phyloP scores from a whole-genome alignment of 2,797 vertebrate species.

The Onychomys leucogaster region DNA sequence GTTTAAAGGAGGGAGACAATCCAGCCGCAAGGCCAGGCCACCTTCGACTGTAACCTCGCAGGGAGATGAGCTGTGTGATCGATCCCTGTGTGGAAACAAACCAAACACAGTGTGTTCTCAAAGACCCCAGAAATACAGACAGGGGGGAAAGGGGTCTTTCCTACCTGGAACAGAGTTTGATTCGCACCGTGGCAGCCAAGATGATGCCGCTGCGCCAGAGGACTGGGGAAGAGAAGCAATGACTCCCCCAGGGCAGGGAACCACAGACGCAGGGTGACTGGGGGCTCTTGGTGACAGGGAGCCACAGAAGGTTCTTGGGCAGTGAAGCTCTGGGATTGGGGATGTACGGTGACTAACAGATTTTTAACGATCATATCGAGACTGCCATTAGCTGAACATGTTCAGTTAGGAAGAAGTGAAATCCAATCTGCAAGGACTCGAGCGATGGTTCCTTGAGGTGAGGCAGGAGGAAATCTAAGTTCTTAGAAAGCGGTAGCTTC shows the following conservation, averaged over 20 bases:
- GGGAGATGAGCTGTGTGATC: background rate
- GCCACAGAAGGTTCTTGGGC: background rate
- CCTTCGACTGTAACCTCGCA: background rate
- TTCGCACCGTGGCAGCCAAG: background rate
- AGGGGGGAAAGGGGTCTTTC: background rate
- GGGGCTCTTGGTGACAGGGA: background rate
- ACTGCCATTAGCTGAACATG: slow-evolving; percentile 18
- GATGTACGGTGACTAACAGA: background rate
- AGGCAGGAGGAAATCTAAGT: background rate
- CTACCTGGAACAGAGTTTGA: background rate
- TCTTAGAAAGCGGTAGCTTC: slow-evolving; percentile 47
- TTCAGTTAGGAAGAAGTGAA: slow-evolving; percentile 45
- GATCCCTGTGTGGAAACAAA: background rate
- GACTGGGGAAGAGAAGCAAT: background rate
- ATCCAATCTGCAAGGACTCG: slow-evolving; percentile 14
- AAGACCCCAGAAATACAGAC: background rate
- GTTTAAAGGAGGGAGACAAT: background rate
- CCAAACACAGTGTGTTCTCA: background rate
- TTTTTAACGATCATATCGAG: background rate
- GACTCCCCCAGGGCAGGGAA: background rate
- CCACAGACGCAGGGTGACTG: background rate
- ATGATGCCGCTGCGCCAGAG: background rate
- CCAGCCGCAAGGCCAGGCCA: background rate
- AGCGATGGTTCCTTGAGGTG: slow-evolving; percentile 3
- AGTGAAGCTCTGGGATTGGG: background rate